Evolutionary conservation across 2,797 vertebrate genomes (phyloP), one percentile per base, ranked within the genome.

Genomic region (Microctenopoma steveboyesi): DNA sequence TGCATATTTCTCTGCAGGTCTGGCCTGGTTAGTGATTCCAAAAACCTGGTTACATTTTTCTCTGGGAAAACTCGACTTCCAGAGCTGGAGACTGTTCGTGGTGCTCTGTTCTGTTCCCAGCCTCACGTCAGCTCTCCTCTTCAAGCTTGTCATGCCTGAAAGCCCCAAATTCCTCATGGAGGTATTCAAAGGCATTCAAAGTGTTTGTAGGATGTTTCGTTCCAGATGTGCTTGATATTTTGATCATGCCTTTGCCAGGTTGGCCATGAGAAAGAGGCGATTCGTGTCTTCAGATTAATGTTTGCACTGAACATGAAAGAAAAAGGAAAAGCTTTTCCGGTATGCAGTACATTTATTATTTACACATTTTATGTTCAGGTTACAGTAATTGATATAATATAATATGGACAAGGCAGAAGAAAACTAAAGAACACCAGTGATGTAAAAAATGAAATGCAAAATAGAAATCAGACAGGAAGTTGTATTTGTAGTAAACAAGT

Each of bases 161-260:
- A 95, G 94, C 82, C 94, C 94, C 16, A 94, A 88, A 87, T 95
- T 93, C 78, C 92, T 95, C 72, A 92, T 94, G 91, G 93, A 95
- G 92, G 94, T 94, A 85, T 27, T 15, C 5, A n/a, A 51, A 33
- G 2, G 1, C 4, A 42, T 42, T 9, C 22, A 22, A 22, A 22
- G 3, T 53, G 35, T 54, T 33, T 4, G 15, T 10, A 7, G 27
- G n/a, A 40, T 6, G 39, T 47, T 25, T 43, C 45, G 27, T 1
- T n/a, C 39, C 43, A 2, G 7, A 39, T 39, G 7, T 28, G 7
- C 13, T 5, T 61, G 0, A 61, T 11, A 3, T 46, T 54, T 64
- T 15, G n/a, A 14, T 15, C 10, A 8, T 56, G 39, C 81, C 15
- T 71, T 67, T 57, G 22, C 13, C 76, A 95, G 94, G 73, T 77